These are phyloP conservation scores for Epizoanthus rinbou DNA, from an alignment of 92 coral and sea anemone species.

Conservation along the genomic window DNA sequence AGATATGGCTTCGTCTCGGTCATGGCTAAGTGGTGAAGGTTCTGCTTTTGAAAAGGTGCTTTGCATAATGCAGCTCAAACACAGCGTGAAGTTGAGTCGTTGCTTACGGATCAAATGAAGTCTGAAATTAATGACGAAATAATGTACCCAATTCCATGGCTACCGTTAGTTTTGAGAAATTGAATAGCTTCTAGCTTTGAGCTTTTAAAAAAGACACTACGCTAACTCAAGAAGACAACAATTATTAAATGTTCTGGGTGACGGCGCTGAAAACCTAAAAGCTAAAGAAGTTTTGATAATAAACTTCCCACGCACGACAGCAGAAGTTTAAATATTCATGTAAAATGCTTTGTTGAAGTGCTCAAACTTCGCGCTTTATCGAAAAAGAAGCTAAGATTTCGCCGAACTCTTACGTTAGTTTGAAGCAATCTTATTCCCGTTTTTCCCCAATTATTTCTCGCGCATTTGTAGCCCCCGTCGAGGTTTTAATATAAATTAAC, in stretches of 20 bases:
- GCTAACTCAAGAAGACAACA: neutral
- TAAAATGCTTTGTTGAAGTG: neutral
- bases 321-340: conserved; percentile 41
- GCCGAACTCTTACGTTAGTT: neutral
- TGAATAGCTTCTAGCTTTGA: neutral
- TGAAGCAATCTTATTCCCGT: neutral
- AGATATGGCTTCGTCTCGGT: neutral
- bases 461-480: conserved; percentile 9
- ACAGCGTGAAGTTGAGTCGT: conserved; percentile 40
- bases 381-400: neutral
- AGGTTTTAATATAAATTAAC: conserved; percentile 26
- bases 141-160: neutral
- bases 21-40: neutral
- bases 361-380: neutral
- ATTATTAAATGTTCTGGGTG: neutral
- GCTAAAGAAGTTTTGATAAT: neutral
- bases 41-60: conserved; percentile 56
- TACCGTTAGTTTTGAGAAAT: neutral
- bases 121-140: conserved; percentile 14
- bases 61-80: conserved; percentile 81
- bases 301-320: conserved; percentile 37
- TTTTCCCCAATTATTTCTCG: conserved; percentile 14
- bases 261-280: conserved; percentile 1
- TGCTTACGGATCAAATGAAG: neutral
- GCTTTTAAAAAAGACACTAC: neutral